Base-by-base conservation (phyloP, 2,797 vertebrate genomes). In the Argya squamiceps region DNA sequence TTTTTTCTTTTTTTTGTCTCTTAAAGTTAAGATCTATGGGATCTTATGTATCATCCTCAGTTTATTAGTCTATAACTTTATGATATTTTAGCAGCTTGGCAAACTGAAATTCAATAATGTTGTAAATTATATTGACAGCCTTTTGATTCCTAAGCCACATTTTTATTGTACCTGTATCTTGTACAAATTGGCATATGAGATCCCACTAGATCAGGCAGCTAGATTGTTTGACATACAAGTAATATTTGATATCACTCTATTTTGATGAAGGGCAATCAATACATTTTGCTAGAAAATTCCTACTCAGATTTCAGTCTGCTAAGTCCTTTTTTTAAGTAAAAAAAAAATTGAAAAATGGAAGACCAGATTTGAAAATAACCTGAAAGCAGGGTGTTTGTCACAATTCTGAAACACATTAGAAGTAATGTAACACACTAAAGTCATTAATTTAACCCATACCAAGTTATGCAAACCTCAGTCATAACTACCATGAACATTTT, bases 41-140 rank as follows among this genome's bases (percentile, higher is more conserved):
- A 71, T 65, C 34, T 78, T 55, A 56, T 30, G 26, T 55, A 87
- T 71, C 74, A 71, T 80, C 76, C 43, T 47, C 73, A 62, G 23
- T 96, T 97, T 94, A 81, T 95, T 88, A 87, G 39, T 90, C 89
- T 89, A 76, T 73, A 93, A 96, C 80, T 95, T 95, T 58, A 80
- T 85, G 67, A 80, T 92, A 89, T 94, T 95, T 97, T 95, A 95
- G 65, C 26, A 70, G 49, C 47, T 93, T 64, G 63, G 55, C 65
- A 96, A 96, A 95, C 85, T 67, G 71, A 59, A 92, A 73, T 85
- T 86, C 74, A 95, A 91, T 90, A 69, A 70, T 55, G 22, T 39
- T 96, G 55, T 95, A 97, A 97, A 97, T 97, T 95, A 46, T 94
- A 97, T 96, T 95, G 96, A 93, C 78, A 96, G 53, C 34, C 17